Conservation (phyloP, 2,113 vertebrate genomes). For the Tauraco erythrolophus region DNA sequence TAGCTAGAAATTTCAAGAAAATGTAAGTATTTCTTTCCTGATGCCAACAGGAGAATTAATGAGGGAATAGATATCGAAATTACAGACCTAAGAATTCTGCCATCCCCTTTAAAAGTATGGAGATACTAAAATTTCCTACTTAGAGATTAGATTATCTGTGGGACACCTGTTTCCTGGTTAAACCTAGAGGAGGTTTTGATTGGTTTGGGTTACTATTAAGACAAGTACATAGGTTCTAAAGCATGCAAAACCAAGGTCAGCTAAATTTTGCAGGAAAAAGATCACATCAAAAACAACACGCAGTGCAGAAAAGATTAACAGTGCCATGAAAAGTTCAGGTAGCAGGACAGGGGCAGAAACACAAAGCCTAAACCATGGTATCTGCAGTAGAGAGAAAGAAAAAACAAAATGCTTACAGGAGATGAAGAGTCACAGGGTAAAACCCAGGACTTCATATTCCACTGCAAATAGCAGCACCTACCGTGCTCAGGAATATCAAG, state of each 20-base stretch:
- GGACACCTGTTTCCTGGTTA: not conserved
- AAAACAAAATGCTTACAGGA: not conserved
- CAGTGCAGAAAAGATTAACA: not conserved
- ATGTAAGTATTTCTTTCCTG: not conserved
- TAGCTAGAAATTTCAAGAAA: not conserved
- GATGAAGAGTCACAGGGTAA: not conserved
- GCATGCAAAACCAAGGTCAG: not conserved
- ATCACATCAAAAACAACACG: not conserved
- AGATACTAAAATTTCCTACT: not conserved
- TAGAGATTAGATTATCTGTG: not conserved
- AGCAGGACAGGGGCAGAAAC: not conserved
- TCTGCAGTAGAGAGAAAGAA: not conserved
- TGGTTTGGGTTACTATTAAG: not conserved
- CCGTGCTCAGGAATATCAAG: not conserved
- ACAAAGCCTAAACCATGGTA: not conserved
- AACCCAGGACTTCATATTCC: not conserved
- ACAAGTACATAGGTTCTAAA: not conserved
- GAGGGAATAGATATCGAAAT: not conserved
- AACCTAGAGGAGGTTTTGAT: not conserved
- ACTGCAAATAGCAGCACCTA: not conserved
- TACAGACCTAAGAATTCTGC: not conserved
- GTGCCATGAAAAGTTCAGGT: not conserved
- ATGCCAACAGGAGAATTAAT: not conserved
- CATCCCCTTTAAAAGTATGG: not conserved
- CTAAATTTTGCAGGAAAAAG: not conserved